phyloP scores from a whole-genome alignment of 2,888 invertebrate genomes.

The Stramonita haemastoma region DNA sequence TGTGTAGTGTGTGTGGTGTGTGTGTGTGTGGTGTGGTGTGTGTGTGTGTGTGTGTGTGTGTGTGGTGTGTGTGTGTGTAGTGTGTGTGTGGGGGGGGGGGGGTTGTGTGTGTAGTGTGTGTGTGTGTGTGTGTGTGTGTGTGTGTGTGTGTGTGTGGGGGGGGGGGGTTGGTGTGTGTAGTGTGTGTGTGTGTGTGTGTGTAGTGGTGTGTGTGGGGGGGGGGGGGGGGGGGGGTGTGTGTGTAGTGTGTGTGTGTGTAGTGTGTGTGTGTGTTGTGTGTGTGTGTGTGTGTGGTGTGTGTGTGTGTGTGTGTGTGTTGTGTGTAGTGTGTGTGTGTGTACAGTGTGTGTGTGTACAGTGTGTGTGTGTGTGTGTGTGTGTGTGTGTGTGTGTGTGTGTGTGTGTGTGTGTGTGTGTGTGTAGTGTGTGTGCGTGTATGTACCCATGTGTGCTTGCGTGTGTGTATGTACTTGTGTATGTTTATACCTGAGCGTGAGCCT shows the following conservation, averaged over 20 bases:
- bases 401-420: background rate
- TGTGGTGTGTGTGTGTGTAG: background rate
- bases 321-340: no score
- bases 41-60: constrained; percentile 14
- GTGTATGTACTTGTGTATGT: background rate
- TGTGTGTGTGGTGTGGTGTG: background rate
- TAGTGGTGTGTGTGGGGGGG: no score
- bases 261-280: background rate
- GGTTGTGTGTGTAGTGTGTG: background rate
- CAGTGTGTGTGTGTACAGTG: background rate
- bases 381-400: background rate
- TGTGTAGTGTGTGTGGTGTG: background rate
- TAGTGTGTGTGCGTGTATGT: background rate
- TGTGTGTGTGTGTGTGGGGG: no score
- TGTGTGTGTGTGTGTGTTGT: background rate
- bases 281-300: background rate
- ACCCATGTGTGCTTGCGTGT: background rate
- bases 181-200: background rate
- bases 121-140: background rate
- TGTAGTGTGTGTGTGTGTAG: background rate
- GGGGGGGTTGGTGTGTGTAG: background rate
- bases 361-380: background rate
- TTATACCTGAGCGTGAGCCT: background rate
- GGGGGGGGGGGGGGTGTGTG: no score
- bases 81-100: no score